phyloP scores from a whole-genome alignment of 2,113 vertebrate species.

The Chaetorhynchus papuensis region DNA sequence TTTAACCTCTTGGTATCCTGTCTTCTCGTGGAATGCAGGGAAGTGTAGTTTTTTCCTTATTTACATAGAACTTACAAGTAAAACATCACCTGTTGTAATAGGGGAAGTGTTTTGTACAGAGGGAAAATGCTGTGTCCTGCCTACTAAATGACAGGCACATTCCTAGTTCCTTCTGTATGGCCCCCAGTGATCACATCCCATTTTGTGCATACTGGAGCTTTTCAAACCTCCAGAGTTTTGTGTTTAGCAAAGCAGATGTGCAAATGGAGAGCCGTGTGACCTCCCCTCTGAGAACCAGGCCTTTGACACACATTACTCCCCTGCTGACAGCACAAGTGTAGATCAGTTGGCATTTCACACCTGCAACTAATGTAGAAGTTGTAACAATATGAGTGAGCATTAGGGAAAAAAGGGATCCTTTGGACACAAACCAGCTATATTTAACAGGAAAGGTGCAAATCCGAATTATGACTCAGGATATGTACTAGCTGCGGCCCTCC shows the following conservation, averaged over 20 bases:
- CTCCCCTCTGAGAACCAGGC: not conserved
- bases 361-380: conserved; percentile 33
- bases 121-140: not conserved
- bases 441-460: conserved; percentile 41
- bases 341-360: conserved; percentile 35
- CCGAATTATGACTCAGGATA: not conserved
- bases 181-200: not conserved
- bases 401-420: not conserved
- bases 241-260: conserved; percentile 49
- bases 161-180: not conserved
- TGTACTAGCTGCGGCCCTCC: not conserved
- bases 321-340: conserved; percentile 8
- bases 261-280: not conserved
- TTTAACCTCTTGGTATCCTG: not conserved
- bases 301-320: not conserved
- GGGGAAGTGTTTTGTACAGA: not conserved
- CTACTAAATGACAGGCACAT: not conserved
- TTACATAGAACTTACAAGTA: not conserved
- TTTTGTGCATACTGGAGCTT: not conserved
- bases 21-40: not conserved
- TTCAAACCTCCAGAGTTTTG: not conserved
- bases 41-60: not conserved
- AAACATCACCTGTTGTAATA: not conserved
- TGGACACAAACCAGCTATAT: not conserved
- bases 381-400: not conserved